Evolutionary conservation across 2,888 invertebrate genomes (phyloP), one percentile per base, ranked within the genome.

Genomic region (Ophraella communa): DNA sequence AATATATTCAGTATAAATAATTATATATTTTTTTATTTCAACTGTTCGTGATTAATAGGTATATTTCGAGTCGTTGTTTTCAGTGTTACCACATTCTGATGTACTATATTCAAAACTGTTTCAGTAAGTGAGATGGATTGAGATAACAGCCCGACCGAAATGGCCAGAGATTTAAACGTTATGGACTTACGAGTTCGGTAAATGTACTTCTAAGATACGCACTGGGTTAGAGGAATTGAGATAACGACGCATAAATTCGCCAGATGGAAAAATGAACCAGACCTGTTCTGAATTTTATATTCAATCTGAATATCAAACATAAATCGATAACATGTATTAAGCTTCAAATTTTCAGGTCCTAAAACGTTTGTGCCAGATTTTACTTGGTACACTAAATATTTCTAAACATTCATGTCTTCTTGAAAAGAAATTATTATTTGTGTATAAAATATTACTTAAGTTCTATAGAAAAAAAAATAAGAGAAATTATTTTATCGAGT

Each of bases 121-220:
- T 56, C 14, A 60, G 53, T 49, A 23, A 44, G 60, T 3, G 30
- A 52, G 60, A 60, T 44, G 52, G 35, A 60, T 60, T 17, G 44
- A 44, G 60, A 52, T 42, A 44, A 11, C 44, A 14, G 42, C 42
- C 52, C 44, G 18, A 44, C 42, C 59, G 51, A 59, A 59, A 59
- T 59, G 59, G 51, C 60, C 52, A 30, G 60, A 42, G 52, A 60
- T 60, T 60, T 60, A 60, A 52, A 42, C 44, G 60, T 60, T 60
- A 60, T 60, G 44, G 51, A 42, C 60, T 60, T 53, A 44, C 44
- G 47, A 60, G 42, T 60, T 52, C 45, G 52, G 60, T 53, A 60
- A 60, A 60, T 60, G 60, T 60, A 60, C 60, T 60, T 30, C 60
- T 53, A 60, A 52, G 17, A 60, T 42, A 60, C 60, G 60, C 52